Conservation (phyloP, 2,113 vertebrate species). For the Forbesichthys agassizii region DNA sequence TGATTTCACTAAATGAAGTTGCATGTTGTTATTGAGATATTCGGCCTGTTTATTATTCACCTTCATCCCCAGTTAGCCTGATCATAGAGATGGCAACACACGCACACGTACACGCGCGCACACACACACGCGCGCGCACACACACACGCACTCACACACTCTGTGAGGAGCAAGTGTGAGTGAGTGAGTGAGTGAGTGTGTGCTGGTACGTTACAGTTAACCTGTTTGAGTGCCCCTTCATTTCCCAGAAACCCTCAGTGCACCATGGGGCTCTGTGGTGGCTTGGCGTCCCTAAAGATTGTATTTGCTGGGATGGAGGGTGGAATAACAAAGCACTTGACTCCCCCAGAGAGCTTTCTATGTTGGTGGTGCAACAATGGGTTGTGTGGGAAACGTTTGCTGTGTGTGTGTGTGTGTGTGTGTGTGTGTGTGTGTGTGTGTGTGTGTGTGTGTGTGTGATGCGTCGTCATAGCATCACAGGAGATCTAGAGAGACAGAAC, state of each 20-base stretch:
- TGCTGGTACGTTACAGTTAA: constrained; percentile 36
- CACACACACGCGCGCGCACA: constrained; percentile 6
- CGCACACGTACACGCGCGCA: constrained; percentile 6
- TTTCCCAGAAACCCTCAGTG: constrained; percentile 41
- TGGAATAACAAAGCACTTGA: constrained; percentile 52
- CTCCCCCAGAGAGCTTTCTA: constrained; percentile 33
- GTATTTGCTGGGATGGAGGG: constrained; percentile 39
- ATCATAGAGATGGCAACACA: constrained; percentile 26
- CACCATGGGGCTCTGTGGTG: constrained; percentile 38
- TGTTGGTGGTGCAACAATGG: constrained; percentile 36
- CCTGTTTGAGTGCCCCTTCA: constrained; percentile 35
- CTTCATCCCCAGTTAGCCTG: constrained; percentile 30
- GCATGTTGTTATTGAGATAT: constrained; percentile 35
- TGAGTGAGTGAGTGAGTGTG: constrained; percentile 2
- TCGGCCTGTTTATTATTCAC: constrained; percentile 44
- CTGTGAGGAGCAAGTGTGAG: constrained; percentile 35
- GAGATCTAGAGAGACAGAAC: constrained; percentile 26
- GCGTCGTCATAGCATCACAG: constrained; percentile 16
- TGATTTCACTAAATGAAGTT: constrained; percentile 44
- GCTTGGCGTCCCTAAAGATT: constrained; percentile 44
- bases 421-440: background rate
- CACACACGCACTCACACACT: background rate
- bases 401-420: background rate
- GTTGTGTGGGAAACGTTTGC: constrained; percentile 7
- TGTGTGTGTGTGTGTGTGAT: constrained; percentile 6